phyloP scores from a whole-genome alignment of 1,140 invertebrate species.

The Zaprionus africanus region DNA sequence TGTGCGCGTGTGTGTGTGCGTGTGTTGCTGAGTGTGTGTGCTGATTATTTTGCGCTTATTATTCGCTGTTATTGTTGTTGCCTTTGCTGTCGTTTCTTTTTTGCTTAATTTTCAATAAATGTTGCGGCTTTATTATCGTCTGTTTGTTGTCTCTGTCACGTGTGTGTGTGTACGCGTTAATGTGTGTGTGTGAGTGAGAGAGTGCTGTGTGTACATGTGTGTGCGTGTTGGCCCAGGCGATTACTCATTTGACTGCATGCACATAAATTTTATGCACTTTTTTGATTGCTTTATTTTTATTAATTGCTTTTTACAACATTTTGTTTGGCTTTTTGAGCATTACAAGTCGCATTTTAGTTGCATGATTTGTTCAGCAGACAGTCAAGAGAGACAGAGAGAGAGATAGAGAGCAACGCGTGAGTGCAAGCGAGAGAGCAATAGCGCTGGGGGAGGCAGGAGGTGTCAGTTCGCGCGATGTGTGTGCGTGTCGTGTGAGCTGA shows the following conservation, averaged over 20 bases:
- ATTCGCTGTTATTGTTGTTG: conserved; percentile 55
- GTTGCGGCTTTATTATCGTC: conserved; percentile 67
- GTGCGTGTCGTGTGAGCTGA: conserved; percentile 72
- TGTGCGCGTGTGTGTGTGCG: conserved; percentile 1
- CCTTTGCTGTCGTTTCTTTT: conserved; percentile 47
- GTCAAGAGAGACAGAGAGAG: neutral
- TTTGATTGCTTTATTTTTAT: conserved; percentile 77
- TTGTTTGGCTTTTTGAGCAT: conserved; percentile 57
- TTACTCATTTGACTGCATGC: conserved; percentile 82
- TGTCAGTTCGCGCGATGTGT: conserved; percentile 27
- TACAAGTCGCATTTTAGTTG: conserved; percentile 53
- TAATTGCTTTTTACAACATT: conserved; percentile 78
- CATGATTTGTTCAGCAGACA: conserved; percentile 34
- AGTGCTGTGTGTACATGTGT: conserved; percentile 11
- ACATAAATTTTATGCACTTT: conserved; percentile 78
- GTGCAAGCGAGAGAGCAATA: conserved; percentile 4
- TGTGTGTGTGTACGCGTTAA: conserved; percentile 10
- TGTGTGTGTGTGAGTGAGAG: conserved; percentile 9
- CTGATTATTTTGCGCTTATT: conserved; percentile 82
- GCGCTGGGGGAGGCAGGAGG: conserved; percentile 5
- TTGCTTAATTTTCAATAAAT: conserved; percentile 81
- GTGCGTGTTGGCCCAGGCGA: conserved; percentile 55
- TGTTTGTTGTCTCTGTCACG: conserved; percentile 47
- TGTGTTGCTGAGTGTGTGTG: conserved; percentile 44
- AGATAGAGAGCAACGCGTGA: conserved; percentile 1